Base-by-base conservation (phyloP, 2,113 vertebrate genomes). In the Catharus minimus region DNA sequence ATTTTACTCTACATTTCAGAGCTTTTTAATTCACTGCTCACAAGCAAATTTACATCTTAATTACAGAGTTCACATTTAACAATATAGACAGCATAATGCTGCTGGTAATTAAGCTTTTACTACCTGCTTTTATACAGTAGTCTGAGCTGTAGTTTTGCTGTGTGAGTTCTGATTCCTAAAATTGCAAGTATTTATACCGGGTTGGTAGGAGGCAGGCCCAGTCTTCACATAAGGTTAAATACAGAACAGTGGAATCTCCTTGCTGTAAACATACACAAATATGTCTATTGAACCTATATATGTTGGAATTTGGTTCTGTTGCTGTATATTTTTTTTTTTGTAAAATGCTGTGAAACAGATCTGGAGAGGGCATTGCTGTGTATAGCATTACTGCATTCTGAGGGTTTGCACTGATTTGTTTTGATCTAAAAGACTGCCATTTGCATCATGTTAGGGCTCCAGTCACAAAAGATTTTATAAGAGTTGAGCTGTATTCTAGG, bases 1-100 rank as follows among this genome's bases (percentile, higher is more conserved):
- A 95, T 96, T 97, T 97, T 96, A 86, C 78, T 92, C 88, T 81
- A 49, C 80, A 86, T 97, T 95, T 97, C 96, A 95, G 94, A 97
- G 94, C 92, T 95, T 96, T 97, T 95, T 93, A 96, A 97, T 97
- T 97, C 97, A 95, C 75, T 96, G 91, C 95, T 98, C 93, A 97
- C 88, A 95, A 96, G 96, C 28, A 82, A 97, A 98, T 97, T 97
- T 98, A 97, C 97, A 97, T 98, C 97, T 97, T 97, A 98, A 98
- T 98, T 97, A 97, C 94, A 96, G 97, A 97, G 94, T 95, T 97
- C 97, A 97, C 96, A 95, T 96, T 96, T 97, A 97, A 97, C 97
- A 98, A 97, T 97, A 98, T 94, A 97, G 96, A 96, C 95, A 97
- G 96, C 96, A 96, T 93, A 98, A 97, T 95, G 97, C 93, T 97